Evolutionary conservation across 2,797 vertebrate species (phyloP).

Genomic region (Lycodopsis pacificus): DNA sequence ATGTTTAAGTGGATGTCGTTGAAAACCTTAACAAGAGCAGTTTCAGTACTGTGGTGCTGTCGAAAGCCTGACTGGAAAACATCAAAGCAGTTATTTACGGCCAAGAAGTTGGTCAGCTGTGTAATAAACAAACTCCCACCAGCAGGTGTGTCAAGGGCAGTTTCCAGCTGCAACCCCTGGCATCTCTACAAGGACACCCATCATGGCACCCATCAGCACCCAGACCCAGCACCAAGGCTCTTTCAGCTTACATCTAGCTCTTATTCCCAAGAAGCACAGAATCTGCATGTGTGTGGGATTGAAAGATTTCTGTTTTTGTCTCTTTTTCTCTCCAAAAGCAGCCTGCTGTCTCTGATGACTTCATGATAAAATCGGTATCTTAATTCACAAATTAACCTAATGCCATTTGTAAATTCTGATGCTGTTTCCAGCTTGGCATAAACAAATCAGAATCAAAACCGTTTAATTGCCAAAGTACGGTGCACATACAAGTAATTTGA

Average conservation of each 20-base stretch:
- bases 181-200: constrained; percentile 61
- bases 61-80: too few relatives aligned
- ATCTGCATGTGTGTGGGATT: background rate
- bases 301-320: background rate
- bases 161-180: constrained; percentile 69
- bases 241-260: background rate
- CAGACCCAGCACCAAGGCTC: constrained; percentile 28
- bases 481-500: too few relatives aligned
- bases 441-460: background rate
- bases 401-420: background rate
- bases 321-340: background rate
- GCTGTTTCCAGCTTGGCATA: background rate
- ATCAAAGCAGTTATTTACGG: too few relatives aligned
- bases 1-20: too few relatives aligned
- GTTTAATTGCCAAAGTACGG: too few relatives aligned
- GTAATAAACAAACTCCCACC: constrained; percentile 58
- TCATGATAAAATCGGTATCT: background rate
- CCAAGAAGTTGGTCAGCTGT: too few relatives aligned
- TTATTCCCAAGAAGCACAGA: constrained; percentile 8
- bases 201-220: constrained; percentile 43
- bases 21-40: too few relatives aligned
- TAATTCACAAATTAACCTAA: background rate
- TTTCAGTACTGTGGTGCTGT: too few relatives aligned
- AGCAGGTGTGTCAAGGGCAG: constrained; percentile 76
- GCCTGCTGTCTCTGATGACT: background rate